phyloP scores from a whole-genome alignment of 1,140 invertebrate genomes.

The Olivierus martensii region DNA sequence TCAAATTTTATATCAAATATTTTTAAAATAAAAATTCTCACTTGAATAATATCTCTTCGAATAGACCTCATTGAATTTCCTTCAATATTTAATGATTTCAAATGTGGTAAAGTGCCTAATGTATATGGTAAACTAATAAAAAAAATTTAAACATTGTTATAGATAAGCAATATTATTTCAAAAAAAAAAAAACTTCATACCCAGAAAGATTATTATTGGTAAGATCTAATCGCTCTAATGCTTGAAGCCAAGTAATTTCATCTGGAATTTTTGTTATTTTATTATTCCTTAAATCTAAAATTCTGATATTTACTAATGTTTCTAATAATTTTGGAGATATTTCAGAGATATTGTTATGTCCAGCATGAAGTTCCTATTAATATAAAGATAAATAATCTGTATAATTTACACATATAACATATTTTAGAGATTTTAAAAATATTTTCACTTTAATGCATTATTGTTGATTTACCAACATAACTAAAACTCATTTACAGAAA shows the following conservation, averaged over 20 bases:
- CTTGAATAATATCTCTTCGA: constrained; percentile 54
- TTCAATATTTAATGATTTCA: constrained; percentile 66
- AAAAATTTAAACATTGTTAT: constrained; percentile 8
- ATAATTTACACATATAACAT: too few relatives aligned
- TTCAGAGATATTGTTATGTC: constrained; percentile 31
- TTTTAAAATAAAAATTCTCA: constrained; percentile 10
- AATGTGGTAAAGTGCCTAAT: constrained; percentile 55
- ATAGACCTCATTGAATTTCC: constrained; percentile 69
- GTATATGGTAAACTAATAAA: constrained; percentile 53
- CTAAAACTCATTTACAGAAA: too few relatives aligned
- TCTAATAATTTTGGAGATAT: constrained; percentile 27
- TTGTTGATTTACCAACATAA: too few relatives aligned
- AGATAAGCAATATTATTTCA: background rate
- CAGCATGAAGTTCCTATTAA: constrained; percentile 25
- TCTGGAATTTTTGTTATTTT: constrained; percentile 55
- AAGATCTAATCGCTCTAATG: constrained; percentile 61
- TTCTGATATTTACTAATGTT: constrained; percentile 23
- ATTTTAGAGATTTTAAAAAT: too few relatives aligned
- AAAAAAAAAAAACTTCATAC: constrained; percentile 34
- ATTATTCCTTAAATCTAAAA: constrained; percentile 62
- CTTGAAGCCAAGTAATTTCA: constrained; percentile 55
- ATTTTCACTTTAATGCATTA: too few relatives aligned
- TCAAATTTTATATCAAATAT: background rate
- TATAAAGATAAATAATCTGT: too few relatives aligned
- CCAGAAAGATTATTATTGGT: constrained; percentile 61